A percentile compares a stretch with the other conserved stretches of the same genome.
Evolutionary conservation across 1,140 invertebrate genomes (phyloP).

Genomic region (Brachionus koreanus): DNA sequence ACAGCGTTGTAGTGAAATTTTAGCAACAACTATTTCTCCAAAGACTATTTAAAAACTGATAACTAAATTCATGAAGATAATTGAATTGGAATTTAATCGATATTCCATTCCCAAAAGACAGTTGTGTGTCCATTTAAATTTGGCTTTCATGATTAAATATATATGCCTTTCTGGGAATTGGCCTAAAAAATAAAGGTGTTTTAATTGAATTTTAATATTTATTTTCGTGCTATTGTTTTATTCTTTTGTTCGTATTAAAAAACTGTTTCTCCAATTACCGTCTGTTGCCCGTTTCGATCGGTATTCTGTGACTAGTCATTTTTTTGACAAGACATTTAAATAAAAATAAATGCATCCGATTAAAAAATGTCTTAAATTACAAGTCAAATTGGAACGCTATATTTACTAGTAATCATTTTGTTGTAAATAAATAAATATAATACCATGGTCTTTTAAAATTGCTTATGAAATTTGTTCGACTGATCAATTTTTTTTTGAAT

Average conservation of each 20-base stretch:
- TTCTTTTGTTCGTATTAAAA: background rate
- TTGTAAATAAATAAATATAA: conserved; percentile 7
- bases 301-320: conserved; percentile 1
- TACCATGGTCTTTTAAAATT: background rate
- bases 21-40: background rate
- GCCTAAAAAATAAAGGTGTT: background rate
- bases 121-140: conserved; percentile 16
- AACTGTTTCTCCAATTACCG: conserved; percentile 29
- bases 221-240: conserved; percentile 35
- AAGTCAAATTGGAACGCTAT: background rate
- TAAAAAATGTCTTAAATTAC: conserved; percentile 22
- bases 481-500: background rate
- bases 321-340: conserved; percentile 28
- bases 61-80: conserved; percentile 13
- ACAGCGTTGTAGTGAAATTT: background rate
- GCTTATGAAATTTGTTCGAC: background rate
- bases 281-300: conserved; percentile 1
- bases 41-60: conserved; percentile 20
- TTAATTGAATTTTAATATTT: conserved; percentile 18
- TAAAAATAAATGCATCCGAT: background rate
- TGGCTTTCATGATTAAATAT: background rate
- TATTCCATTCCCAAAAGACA: background rate
- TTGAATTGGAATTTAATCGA: conserved; percentile 19
- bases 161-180: conserved; percentile 22
- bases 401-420: background rate